phyloP scores from a whole-genome alignment of 2,113 vertebrate species.

The Cyphomyrus discorhynchus region DNA sequence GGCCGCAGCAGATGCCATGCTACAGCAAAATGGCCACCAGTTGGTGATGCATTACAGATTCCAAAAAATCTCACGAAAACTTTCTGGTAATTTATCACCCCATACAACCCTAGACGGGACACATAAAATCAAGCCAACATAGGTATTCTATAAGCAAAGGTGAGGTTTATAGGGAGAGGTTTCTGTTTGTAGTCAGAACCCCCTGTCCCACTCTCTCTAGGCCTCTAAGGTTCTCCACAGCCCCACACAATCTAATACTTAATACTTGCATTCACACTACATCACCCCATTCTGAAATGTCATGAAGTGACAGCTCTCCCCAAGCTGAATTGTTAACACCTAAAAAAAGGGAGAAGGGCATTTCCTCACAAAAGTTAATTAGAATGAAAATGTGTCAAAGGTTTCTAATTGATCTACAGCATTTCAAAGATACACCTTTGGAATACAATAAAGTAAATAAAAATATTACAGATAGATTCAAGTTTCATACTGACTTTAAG shows the following conservation, averaged over 20 bases:
- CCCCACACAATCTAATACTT: background rate
- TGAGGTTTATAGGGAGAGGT: background rate
- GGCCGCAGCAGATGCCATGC: too few relatives aligned
- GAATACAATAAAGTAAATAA: background rate
- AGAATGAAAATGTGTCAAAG: background rate
- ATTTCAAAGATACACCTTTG: background rate
- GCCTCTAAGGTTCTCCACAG: slow-evolving; percentile 13
- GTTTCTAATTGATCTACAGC: background rate
- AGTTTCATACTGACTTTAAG: too few relatives aligned
- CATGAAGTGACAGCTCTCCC: background rate
- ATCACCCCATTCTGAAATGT: background rate
- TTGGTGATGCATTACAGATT: too few relatives aligned
- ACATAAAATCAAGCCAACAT: slow-evolving; percentile 19
- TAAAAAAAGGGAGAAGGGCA: background rate
- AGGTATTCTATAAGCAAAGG: slow-evolving; percentile 26
- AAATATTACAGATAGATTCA: background rate
- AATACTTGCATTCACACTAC: background rate
- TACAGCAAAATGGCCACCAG: too few relatives aligned
- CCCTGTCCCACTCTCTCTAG: background rate
- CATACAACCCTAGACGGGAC: background rate
- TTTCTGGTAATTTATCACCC: too few relatives aligned
- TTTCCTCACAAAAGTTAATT: background rate
- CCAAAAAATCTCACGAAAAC: too few relatives aligned
- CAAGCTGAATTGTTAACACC: background rate
- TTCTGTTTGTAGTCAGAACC: background rate